Conservation (phyloP, 1,140 invertebrate genomes). For the Anastrepha ludens region DNA sequence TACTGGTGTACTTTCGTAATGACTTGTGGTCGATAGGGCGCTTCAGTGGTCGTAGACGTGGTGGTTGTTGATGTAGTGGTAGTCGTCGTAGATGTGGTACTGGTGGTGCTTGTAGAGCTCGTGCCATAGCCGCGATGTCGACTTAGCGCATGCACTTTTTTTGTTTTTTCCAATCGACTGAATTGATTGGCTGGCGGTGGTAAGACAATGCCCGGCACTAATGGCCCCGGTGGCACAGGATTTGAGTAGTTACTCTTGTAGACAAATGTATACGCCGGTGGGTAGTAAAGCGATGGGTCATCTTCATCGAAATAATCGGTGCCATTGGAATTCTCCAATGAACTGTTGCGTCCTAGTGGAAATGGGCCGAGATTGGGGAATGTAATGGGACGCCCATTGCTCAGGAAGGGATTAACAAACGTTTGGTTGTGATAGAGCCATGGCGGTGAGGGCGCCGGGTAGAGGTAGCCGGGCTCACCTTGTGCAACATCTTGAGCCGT, state of each 20-base stretch:
- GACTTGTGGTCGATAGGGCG: conserved; percentile 46
- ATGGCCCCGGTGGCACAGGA: conserved; percentile 85
- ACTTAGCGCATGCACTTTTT: conserved; percentile 55
- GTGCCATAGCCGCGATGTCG: conserved; percentile 56
- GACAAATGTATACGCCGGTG: conserved; percentile 90
- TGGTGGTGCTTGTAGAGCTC: conserved; percentile 54
- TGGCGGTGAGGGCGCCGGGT: conserved; percentile 68
- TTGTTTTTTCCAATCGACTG: conserved; percentile 63
- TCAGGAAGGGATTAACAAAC: conserved; percentile 64
- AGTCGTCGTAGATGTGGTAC: conserved; percentile 70
- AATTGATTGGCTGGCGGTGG: conserved; percentile 92
- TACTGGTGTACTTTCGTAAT: conserved; percentile 59
- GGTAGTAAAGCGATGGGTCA: conserved; percentile 92
- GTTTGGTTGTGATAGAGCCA: conserved; percentile 71
- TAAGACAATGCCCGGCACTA: conserved; percentile 90
- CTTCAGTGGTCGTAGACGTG: conserved; percentile 51
- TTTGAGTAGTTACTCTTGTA: conserved; percentile 86
- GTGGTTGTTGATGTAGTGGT: conserved; percentile 54
- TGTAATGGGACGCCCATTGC: conserved; percentile 74
- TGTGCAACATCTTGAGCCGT: conserved; percentile 64
- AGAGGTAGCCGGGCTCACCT: conserved; percentile 63
- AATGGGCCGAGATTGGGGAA: conserved; percentile 74
- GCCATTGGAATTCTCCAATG: conserved; percentile 64
- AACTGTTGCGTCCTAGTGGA: conserved; percentile 62
- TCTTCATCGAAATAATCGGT: conserved; percentile 88